Evolutionary conservation across 2,113 vertebrate genomes (phyloP).

Genomic region (human (Homo sapiens)): DNA sequence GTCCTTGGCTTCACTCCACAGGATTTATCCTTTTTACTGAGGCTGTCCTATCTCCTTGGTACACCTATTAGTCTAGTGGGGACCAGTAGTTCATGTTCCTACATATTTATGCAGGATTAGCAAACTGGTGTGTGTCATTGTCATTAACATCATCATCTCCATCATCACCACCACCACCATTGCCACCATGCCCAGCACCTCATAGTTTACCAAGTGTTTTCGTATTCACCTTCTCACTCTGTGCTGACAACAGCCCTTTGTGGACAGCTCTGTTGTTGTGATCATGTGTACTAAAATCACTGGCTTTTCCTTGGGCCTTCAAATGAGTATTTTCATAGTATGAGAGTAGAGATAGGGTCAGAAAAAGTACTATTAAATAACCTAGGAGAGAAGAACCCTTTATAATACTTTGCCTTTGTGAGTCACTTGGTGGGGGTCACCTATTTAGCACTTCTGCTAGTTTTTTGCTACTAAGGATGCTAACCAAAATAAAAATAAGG

Average conservation of each 20-base stretch:
- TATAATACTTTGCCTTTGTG: neutral
- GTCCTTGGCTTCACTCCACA: neutral
- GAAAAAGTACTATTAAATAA: neutral
- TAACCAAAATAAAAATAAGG: conserved; percentile 15
- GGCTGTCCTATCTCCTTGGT: neutral
- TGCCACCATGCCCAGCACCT: neutral
- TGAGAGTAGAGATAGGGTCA: neutral
- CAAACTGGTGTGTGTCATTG: neutral
- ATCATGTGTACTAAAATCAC: neutral
- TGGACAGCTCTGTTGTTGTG: neutral
- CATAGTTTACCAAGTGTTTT: neutral
- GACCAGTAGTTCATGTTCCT: neutral
- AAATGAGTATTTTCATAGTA: neutral
- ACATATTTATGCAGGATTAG: neutral
- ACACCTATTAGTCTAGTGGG: neutral
- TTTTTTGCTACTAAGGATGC: neutral
- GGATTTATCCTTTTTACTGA: neutral
- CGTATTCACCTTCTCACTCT: neutral
- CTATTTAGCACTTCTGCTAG: neutral
- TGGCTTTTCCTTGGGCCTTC: neutral
- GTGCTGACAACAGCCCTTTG: neutral
- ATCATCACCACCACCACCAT: neutral
- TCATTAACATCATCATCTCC: neutral
- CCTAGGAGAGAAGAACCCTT: neutral
- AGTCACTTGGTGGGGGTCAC: neutral